Evolutionary conservation across 2,797 vertebrate species (phyloP).

Genomic region (Sciurus vulgaris): DNA sequence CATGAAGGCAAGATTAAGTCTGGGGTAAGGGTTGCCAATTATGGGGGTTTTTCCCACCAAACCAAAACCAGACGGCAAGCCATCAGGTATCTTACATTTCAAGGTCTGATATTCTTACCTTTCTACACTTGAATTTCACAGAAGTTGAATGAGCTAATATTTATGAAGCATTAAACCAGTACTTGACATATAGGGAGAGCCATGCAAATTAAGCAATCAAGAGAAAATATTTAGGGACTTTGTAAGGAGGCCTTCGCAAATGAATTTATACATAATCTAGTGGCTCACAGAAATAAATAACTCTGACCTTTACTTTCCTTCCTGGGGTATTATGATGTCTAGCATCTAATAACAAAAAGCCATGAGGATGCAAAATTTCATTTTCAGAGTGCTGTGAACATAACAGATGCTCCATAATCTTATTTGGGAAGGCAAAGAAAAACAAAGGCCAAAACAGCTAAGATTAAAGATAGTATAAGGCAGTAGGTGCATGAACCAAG

Average conservation of each 20-base stretch:
- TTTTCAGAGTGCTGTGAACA: slow-evolving; percentile 33
- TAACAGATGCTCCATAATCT: slow-evolving; percentile 62
- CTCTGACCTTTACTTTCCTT: slow-evolving; percentile 62
- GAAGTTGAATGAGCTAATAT: slow-evolving; percentile 56
- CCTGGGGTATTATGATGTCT: slow-evolving; percentile 13
- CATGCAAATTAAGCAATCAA: slow-evolving; percentile 50
- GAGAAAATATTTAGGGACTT: slow-evolving; percentile 31
- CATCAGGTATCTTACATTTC: background rate
- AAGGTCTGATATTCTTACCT: background rate
- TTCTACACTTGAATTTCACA: slow-evolving; percentile 33
- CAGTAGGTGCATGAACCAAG: background rate
- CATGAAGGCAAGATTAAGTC: background rate
- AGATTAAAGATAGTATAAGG: slow-evolving; percentile 37
- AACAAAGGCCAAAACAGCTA: slow-evolving; percentile 57
- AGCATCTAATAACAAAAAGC: slow-evolving; percentile 67
- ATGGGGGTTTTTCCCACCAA: background rate
- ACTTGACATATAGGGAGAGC: background rate
- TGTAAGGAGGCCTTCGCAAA: slow-evolving; percentile 34
- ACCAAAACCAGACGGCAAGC: background rate
- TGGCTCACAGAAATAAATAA: slow-evolving; percentile 51
- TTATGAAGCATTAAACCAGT: slow-evolving; percentile 55
- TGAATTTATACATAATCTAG: slow-evolving; percentile 24
- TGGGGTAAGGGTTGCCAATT: background rate
- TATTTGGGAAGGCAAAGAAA: slow-evolving; percentile 60
- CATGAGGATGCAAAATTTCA: slow-evolving; percentile 62